Evolutionary conservation across 2,797 vertebrate species (phyloP).

Genomic region (Micromesistius poutassou): DNA sequence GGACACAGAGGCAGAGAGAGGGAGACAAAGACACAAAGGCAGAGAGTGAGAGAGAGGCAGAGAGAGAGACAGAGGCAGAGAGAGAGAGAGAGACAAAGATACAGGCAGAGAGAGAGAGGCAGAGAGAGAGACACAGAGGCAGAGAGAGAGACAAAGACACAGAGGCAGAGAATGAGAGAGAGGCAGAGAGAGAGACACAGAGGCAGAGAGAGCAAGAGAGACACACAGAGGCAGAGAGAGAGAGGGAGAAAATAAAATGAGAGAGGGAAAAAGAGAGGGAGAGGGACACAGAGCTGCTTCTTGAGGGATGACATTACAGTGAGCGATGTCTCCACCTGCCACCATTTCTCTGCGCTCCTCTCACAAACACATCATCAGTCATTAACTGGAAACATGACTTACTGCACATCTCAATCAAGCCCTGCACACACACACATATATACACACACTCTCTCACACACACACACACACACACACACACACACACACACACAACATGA

Average conservation of each 20-base stretch:
- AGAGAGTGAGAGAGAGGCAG: too few species aligned
- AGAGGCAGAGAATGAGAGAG: too few species aligned
- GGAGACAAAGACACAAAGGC: too few species aligned
- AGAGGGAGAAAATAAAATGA: too few species aligned
- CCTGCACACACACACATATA: conserved; percentile 21
- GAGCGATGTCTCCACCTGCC: conserved; percentile 62
- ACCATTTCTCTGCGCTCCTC: conserved; percentile 65
- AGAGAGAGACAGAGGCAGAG: too few species aligned
- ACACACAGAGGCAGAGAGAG: too few species aligned
- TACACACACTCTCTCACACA: conserved; percentile 29
- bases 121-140: background rate
- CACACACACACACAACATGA: conserved; percentile 45
- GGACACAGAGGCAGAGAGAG: too few species aligned
- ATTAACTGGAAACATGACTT: conserved; percentile 60
- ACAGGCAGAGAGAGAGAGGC: background rate
- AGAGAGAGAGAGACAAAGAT: too few species aligned
- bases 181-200: too few species aligned
- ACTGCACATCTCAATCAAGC: conserved; percentile 57
- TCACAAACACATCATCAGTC: conserved; percentile 73
- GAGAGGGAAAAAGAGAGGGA: too few species aligned
- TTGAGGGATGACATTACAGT: background rate
- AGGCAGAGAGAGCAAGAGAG: too few species aligned
- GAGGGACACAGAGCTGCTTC: background rate
- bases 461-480: conserved; percentile 32
- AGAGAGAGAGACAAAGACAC: background rate